phyloP scores from a whole-genome alignment of 2,113 vertebrate species.

The Actenoides hombroni region DNA sequence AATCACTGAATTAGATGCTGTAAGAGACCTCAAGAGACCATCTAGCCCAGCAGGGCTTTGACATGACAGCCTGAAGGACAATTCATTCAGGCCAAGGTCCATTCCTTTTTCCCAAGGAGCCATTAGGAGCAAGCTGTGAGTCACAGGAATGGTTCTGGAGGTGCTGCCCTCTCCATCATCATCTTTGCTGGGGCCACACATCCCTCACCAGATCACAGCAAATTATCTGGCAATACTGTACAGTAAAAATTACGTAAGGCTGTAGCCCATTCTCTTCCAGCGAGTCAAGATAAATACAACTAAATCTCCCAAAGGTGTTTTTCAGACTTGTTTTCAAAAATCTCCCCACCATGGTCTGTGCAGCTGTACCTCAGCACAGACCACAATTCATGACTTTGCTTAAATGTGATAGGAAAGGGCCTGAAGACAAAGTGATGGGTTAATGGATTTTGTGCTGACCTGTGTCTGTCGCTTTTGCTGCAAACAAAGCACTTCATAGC shows the following conservation, averaged over 20 bases:
- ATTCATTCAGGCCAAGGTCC: not conserved
- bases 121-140: not conserved
- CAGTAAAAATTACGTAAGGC: not conserved
- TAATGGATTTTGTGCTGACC: not conserved
- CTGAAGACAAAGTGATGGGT: not conserved
- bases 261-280: not conserved
- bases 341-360: not conserved
- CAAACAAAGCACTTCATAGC: not conserved
- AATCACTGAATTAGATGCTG: not conserved
- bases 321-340: not conserved
- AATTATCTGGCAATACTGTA: not conserved
- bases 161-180: not conserved
- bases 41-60: not conserved
- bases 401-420: not conserved
- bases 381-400: not conserved
- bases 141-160: not conserved
- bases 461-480: not conserved
- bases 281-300: not conserved
- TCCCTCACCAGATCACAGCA: not conserved
- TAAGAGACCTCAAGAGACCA: not conserved
- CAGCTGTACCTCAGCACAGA: accelerated
- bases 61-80: not conserved
- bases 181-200: not conserved
- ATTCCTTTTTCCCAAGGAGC: not conserved
- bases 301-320: not conserved